Conservation (phyloP, 1,140 invertebrate genomes). For the Tenebrio molitor region DNA sequence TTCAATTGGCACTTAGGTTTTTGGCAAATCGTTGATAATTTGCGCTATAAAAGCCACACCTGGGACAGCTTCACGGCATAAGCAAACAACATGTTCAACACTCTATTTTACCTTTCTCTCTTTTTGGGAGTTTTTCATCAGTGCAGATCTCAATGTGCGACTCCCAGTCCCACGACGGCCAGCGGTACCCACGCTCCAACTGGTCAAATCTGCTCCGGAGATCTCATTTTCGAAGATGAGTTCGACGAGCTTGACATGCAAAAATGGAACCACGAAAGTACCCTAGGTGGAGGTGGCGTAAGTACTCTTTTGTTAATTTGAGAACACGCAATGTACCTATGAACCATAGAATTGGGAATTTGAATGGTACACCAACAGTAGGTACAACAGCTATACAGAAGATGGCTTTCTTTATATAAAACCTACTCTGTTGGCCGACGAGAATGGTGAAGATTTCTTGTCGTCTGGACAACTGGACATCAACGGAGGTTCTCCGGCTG, state of each 20-base stretch:
- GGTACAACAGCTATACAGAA: constrained; percentile 72
- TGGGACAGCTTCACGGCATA: no score
- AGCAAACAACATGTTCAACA: not conserved
- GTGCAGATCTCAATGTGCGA: not conserved
- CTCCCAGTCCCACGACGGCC: constrained; percentile 52
- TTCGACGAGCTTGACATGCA: constrained; percentile 73
- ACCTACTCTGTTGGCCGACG: constrained; percentile 73
- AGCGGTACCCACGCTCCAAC: constrained; percentile 67
- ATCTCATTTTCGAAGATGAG: constrained; percentile 75
- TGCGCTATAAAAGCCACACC: not conserved
- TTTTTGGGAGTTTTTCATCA: constrained; percentile 61
- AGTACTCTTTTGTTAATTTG: constrained; percentile 63
- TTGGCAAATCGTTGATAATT: no score
- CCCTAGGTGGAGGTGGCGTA: constrained; percentile 75
- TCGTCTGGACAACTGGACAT: constrained; percentile 70
- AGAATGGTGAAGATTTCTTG: constrained; percentile 68
- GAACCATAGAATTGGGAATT: constrained; percentile 79
- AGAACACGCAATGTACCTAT: no score
- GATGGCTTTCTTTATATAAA: constrained; percentile 73
- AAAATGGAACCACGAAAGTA: constrained; percentile 78
- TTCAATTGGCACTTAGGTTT: no score
- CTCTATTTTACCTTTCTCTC: not conserved
- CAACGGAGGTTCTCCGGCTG: constrained; percentile 70
- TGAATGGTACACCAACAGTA: constrained; percentile 77
- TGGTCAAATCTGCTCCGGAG: constrained; percentile 67